phyloP scores from a whole-genome alignment of 2,113 vertebrate species.

The Oryzias javanicus region DNA sequence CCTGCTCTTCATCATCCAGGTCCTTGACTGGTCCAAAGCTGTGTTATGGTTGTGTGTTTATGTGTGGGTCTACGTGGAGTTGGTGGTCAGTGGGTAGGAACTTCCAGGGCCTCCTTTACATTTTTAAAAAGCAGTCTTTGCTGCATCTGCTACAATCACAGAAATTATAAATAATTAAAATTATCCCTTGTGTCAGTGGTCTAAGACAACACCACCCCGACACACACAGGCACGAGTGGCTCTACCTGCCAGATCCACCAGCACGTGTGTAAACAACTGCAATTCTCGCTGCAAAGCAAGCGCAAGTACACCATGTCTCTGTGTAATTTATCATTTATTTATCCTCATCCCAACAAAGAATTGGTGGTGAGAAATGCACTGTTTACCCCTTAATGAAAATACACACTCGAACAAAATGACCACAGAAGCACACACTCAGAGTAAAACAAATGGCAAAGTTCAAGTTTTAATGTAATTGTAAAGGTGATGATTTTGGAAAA shows the following conservation, averaged over 20 bases:
- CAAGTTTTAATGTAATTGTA: not conserved
- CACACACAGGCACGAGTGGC: constrained; percentile 30
- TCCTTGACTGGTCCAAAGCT: constrained; percentile 32
- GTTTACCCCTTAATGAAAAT: constrained; percentile 30
- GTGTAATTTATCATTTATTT: constrained; percentile 67
- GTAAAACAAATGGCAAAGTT: not conserved
- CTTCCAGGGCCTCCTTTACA: constrained; percentile 61
- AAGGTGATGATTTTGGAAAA: no score
- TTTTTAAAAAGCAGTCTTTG: constrained; percentile 71
- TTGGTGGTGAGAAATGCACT: constrained; percentile 45
- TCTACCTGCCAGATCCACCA: constrained; percentile 33
- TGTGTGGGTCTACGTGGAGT: constrained; percentile 19
- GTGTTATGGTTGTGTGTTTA: constrained; percentile 16
- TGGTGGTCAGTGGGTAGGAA: constrained; percentile 37
- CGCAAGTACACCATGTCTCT: constrained; percentile 34
- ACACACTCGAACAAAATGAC: constrained; percentile 4
- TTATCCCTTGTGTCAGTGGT: constrained; percentile 54
- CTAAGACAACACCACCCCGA: constrained; percentile 47
- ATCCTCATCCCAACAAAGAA: constrained; percentile 47
- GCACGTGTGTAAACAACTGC: constrained; percentile 65
- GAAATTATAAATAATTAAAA: constrained; percentile 71
- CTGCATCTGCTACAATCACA: constrained; percentile 52
- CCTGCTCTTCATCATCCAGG: constrained; percentile 59
- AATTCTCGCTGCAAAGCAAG: constrained; percentile 54
- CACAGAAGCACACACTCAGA: not conserved